Evolutionary conservation across 1,140 invertebrate species (phyloP).

Genomic region (Neuroterus valhalla): DNA sequence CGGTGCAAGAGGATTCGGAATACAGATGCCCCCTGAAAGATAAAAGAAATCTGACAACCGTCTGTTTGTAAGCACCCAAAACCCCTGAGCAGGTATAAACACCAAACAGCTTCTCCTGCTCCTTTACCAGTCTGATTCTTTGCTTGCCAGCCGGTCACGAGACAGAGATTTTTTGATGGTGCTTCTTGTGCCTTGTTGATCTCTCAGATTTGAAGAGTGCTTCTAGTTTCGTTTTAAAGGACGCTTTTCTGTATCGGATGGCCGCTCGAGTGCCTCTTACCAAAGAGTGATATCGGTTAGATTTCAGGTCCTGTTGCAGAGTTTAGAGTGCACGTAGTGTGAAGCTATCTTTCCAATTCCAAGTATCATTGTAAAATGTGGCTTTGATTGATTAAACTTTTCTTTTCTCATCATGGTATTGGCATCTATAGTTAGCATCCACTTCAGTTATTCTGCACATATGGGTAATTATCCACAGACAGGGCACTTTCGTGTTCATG

Average conservation of each 20-base stretch:
- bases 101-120: conserved; percentile 54
- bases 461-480: too few species aligned
- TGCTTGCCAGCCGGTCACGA: conserved; percentile 41
- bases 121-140: conserved; percentile 54
- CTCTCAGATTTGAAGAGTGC: conserved; percentile 22
- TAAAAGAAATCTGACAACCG: conserved; percentile 75
- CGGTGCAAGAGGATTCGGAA: conserved; percentile 55
- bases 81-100: conserved; percentile 67
- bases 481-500: too few species aligned
- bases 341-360: too few species aligned
- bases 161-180: conserved; percentile 1
- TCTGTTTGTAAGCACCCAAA: conserved; percentile 68
- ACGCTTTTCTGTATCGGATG: not conserved
- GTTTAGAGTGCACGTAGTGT: not conserved
- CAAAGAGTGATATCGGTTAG: conserved; percentile 10
- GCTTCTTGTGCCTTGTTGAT: conserved; percentile 26
- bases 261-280: conserved; percentile 8
- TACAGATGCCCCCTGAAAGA: conserved; percentile 69
- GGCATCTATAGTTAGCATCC: too few species aligned
- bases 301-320: not conserved
- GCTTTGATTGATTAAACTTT: too few species aligned
- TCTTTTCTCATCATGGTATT: too few species aligned
- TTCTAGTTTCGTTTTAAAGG: conserved; percentile 27
- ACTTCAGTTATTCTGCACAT: too few species aligned
- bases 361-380: too few species aligned